phyloP scores from a whole-genome alignment of 2,888 invertebrate species.

The Phaedon cochleariae region DNA sequence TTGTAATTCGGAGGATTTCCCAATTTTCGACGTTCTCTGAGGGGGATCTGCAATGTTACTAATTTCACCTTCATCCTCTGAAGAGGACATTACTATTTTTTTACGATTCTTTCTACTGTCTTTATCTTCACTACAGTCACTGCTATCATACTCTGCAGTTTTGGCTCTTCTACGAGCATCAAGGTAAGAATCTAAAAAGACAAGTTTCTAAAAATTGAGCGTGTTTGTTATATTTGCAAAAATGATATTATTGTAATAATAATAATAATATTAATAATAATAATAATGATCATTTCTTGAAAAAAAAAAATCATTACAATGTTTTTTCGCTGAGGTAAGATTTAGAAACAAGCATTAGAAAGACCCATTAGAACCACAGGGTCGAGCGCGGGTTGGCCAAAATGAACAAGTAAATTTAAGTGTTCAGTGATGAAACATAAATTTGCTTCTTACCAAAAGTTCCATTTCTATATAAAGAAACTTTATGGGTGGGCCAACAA shows the following conservation, averaged over 20 bases:
- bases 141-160: slow-evolving; percentile 7
- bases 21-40: not conserved
- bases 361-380: too few species aligned
- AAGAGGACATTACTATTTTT: not conserved
- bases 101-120: slow-evolving; percentile 3
- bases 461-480: not conserved
- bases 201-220: not conserved
- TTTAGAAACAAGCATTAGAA: too few species aligned
- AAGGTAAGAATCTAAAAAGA: slow-evolving; percentile 6
- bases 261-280: too few species aligned
- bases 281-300: too few species aligned
- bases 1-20: not conserved
- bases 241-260: too few species aligned
- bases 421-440: not conserved
- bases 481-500: too few species aligned
- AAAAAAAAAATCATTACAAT: too few species aligned
- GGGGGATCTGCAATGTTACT: not conserved
- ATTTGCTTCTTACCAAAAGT: slow-evolving; percentile 1
- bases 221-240: too few species aligned
- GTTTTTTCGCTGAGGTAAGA: too few species aligned
- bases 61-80: not conserved
- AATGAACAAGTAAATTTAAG: not conserved
- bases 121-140: slow-evolving; percentile 1
- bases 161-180: slow-evolving; percentile 11
- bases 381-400: too few species aligned